Conservation (phyloP, 2,113 vertebrate species). For the Sturnira hondurensis region DNA sequence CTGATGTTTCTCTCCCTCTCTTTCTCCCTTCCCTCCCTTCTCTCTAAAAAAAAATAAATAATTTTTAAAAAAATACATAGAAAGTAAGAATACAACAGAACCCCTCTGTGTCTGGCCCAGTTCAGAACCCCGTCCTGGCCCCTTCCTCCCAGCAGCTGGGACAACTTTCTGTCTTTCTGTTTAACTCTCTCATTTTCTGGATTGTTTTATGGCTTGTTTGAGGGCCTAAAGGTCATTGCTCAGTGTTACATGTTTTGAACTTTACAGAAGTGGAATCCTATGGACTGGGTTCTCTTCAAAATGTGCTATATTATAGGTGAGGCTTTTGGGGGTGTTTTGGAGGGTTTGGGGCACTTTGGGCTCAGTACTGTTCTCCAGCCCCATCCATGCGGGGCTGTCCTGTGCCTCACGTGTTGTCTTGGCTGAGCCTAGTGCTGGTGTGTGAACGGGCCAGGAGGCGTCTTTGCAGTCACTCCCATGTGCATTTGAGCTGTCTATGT, state of each 20-base stretch:
- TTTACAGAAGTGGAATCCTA: accelerated
- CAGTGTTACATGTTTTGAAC: neutral
- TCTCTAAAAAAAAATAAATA: no score
- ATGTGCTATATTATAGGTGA: accelerated
- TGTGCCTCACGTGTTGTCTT: neutral
- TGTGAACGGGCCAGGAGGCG: neutral
- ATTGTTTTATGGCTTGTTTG: neutral
- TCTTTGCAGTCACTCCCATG: accelerated
- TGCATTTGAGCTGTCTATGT: neutral
- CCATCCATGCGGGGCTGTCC: accelerated
- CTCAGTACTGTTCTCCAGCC: neutral
- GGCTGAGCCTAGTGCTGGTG: neutral
- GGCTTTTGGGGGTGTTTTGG: neutral
- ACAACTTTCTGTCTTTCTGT: no score
- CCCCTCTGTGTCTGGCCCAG: no score
- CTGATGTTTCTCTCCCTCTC: no score
- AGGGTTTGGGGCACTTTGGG: neutral
- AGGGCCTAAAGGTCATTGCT: neutral
- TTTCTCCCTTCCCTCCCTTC: neutral
- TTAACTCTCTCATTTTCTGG: neutral
- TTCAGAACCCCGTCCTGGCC: accelerated
- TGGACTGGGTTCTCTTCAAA: neutral
- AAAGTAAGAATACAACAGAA: neutral
- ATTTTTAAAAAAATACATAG: neutral
- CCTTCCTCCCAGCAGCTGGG: neutral